Evolutionary conservation across 1,140 invertebrate species (phyloP), one percentile per base, ranked within the genome.

Genomic region (Maniola jurtina): DNA sequence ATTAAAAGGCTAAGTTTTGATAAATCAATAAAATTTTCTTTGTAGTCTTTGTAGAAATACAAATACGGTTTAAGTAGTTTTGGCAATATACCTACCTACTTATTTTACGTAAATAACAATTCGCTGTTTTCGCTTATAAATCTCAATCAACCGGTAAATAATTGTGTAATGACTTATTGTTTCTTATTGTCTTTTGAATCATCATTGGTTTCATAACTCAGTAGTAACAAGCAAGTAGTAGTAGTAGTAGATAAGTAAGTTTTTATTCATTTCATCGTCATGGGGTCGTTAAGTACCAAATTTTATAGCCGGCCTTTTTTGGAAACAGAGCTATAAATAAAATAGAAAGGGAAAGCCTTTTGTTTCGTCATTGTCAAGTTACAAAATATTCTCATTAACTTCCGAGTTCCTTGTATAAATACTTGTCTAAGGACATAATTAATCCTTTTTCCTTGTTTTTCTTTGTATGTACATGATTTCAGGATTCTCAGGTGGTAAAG

Each of bases 391-490:
- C 42, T 48, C 34, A 58, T 58, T n/a, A 57, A 50, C 34, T 64
- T 54, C 62, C 50, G 45, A 57, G 47, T 61, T 56, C 54, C 61
- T 65, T 57, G 48, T 66, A 48, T 58, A 58, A 58, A 54, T 70
- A 54, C 61, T 57, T 55, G 62, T 55, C 70, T 63, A 68, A 80
- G 61, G 59, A 67, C 60, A 66, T 73, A 76, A 73, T 80, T 77
- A 83, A 81, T 78, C 76, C 76, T 72, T 66, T 63, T 57, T 63
- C 55, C 70, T 58, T 25, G 1, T 25, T 76, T 74, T 73, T 64
- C 70, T 63, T 65, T 80, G 72, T 80, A 81, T 81, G 75, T 66
- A 72, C 34, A 79, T 72, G 75, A 75, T 72, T 77, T 70, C 62
- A n/a, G n/a, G n/a, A n/a, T n/a, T n/a, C n/a, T n/a, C n/a, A 64